Base-by-base conservation (phyloP, 2,888 invertebrate genomes). In the Athetis lepigone region DNA sequence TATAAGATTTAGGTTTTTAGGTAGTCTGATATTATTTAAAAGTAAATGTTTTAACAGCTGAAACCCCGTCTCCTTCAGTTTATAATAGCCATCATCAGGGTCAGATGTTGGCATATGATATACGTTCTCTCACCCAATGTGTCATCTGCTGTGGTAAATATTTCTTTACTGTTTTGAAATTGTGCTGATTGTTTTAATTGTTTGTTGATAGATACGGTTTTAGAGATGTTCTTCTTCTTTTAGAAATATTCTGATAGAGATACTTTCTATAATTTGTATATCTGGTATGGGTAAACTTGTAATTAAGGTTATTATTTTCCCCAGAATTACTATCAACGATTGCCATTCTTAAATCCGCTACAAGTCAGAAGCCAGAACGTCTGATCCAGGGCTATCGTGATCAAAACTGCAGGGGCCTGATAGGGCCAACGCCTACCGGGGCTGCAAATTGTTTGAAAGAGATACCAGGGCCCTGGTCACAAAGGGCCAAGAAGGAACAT, bases 51-150 rank as follows among this genome's bases (percentile, higher is more conserved):
- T n/a, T 9, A 8, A 29, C 16, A n/a, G 6, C 13, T 39, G 8
- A 25, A 19, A 11, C 18, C 42, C 25, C 19, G 27, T 66, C 19
- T 52, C 39, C 42, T 39, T 27, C 16, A 16, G 18, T 57, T 29
- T 23, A 39, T 21, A 51, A 27, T n/a, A 33, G n/a, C 25, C 4
- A 27, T 25, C 23, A 47, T 47, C 57, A 52, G 36, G 58, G 62
- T 56, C 58, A 58, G 11, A 8, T 61, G 18, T 58, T 58, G 62
- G 21, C 55, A 68, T 72, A 39, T 75, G 55, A 74, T 62, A 46
- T 21, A 72, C 36, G 54, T 45, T 13, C 8, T n/a, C 4, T 51
- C 47, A 36, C 25, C 19, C 43, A 61, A 49, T 51, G 36, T 74
- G 51, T 58, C 69, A 43, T 49, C 42, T 46, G 37, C 7, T 42